Conservation (phyloP, 2,113 vertebrate species). For the Clupea harengus region DNA sequence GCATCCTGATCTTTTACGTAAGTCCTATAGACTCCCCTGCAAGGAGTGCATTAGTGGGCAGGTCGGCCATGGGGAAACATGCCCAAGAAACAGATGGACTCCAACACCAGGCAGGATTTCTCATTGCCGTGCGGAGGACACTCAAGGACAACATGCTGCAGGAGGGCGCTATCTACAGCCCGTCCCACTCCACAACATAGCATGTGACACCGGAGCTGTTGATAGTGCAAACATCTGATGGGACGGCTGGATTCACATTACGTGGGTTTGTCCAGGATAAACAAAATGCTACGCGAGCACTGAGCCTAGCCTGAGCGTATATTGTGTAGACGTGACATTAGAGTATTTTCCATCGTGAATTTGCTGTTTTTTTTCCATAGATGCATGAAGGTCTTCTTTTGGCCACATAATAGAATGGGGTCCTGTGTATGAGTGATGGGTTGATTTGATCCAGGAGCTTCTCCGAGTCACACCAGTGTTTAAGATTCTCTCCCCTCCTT, state of each 20-base stretch:
- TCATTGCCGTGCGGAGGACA: slow-evolving; percentile 12
- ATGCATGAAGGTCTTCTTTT: neutral
- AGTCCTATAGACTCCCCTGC: slow-evolving; percentile 33
- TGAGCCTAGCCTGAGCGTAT: neutral
- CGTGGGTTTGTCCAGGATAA: neutral
- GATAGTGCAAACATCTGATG: neutral
- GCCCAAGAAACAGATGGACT: slow-evolving; percentile 41
- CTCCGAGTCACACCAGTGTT: neutral
- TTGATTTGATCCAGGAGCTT: neutral
- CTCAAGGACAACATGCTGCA: slow-evolving; percentile 18
- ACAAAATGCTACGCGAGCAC: neutral
- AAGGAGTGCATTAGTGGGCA: slow-evolving; percentile 23
- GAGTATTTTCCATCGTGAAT: neutral
- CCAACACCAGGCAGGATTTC: slow-evolving; percentile 17
- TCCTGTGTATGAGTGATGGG: neutral
- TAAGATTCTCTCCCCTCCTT: slow-evolving; percentile 11
- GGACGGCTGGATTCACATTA: neutral
- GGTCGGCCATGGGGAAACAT: slow-evolving; percentile 29
- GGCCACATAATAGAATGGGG: neutral
- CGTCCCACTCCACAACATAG: neutral
- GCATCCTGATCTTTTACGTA: slow-evolving; percentile 25
- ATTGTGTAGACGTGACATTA: neutral
- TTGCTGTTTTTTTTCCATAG: neutral
- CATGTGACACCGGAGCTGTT: neutral
- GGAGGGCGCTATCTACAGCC: neutral